Evolutionary conservation across 2,797 vertebrate genomes (phyloP).

Genomic region (Danio kyathit): DNA sequence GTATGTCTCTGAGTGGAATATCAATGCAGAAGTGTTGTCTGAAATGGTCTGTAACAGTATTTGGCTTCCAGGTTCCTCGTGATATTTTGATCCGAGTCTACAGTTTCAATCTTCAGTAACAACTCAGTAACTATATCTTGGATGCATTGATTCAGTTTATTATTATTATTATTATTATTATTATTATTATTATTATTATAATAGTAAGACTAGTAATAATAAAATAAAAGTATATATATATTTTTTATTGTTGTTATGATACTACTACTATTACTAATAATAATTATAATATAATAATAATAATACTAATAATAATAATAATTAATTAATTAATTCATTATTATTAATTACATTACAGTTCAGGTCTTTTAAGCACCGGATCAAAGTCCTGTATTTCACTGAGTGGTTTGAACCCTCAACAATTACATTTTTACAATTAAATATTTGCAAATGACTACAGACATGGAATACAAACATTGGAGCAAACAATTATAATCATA

Average conservation of each 20-base stretch:
- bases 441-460: background rate
- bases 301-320: too few species aligned
- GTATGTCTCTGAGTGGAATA: background rate
- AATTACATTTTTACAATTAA: constrained; percentile 7
- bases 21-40: background rate
- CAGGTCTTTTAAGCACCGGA: background rate
- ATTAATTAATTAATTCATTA: too few species aligned
- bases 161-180: too few species aligned
- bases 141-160: too few species aligned
- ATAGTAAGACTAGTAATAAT: too few species aligned
- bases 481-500: background rate
- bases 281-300: too few species aligned
- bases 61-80: background rate
- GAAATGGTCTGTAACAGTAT: background rate
- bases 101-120: background rate
- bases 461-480: constrained; percentile 3
- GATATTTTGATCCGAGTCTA: background rate
- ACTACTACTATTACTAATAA: too few species aligned
- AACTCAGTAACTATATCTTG: too few species aligned
- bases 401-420: background rate
- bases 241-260: too few species aligned
- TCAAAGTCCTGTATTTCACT: background rate
- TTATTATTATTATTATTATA: too few species aligned
- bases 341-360: too few species aligned
- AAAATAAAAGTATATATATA: too few species aligned